Base-by-base conservation (phyloP, 2,888 invertebrate genomes). In the Heteromyza rotundicornis region DNA sequence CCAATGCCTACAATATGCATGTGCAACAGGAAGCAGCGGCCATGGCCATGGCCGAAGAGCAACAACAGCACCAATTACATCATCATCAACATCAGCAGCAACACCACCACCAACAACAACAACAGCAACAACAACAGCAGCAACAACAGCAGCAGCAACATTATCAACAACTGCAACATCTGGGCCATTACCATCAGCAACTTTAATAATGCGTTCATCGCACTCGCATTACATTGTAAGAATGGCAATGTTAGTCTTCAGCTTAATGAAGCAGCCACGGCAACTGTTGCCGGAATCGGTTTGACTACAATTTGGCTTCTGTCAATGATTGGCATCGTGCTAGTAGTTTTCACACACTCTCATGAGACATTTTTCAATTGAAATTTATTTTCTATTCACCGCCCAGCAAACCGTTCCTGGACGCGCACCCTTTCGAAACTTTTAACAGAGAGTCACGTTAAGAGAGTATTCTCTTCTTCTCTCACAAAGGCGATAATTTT, bases 151-250 rank as follows among this genome's bases (percentile, higher is more conserved):
- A 67, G 24, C 63, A 63, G 35, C 60, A 64, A n/a, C 67, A 61
- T 35, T 58, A 62, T 32, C 65, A 61, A 7, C 55, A 52, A 7
- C 70, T 71, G 65, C 78, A 69, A 32, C 63, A 74, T 57, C 57
- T 74, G 53, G 70, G 79, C 65, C 68, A 71, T 27, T 77, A 76
- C 62, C 77, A 74, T 65, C 76, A 72, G 67, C 73, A 73, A 60
- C 76, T 76, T 69, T 76, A 74, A 75, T 77, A 73, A 74, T 70
- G 74, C 68, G 57, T 65, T 68, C 63, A 8, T 5, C 12, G 32
- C 12, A 12, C 32, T 32, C 7, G 32, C 32, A 8, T 32, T 32
- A 12, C 5, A 12, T 47, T 56, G 49, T 40, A 40, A 40, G 8
- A 7, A 40, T 40, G n/a, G n/a, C n/a, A n/a, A n/a, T n/a, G n/a